Evolutionary conservation across 53 echinoderm and acorn worm genomes (phyloP).

Genomic region (Crossaster papposus): DNA sequence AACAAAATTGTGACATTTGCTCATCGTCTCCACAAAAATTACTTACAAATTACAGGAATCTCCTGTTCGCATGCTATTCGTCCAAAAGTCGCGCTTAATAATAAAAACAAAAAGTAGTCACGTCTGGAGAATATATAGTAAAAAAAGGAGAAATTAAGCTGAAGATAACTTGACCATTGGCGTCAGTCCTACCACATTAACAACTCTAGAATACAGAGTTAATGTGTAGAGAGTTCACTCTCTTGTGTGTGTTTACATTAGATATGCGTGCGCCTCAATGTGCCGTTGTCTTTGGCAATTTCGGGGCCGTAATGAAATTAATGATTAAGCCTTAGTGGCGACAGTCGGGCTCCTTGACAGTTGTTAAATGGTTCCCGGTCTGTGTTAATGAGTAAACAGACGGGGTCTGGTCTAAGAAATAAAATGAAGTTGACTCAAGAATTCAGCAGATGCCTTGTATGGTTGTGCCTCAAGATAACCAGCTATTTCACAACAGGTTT

Average conservation of each 20-base stretch:
- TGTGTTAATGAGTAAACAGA: constrained; percentile 53
- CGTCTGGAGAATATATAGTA: not conserved
- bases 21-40: not conserved
- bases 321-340: constrained; percentile 46
- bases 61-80: not conserved
- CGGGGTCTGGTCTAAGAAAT: not conserved
- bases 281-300: constrained; percentile 25
- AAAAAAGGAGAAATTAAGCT: not conserved
- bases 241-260: not conserved
- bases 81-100: not conserved
- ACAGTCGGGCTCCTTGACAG: not conserved
- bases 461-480: not conserved
- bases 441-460: not conserved
- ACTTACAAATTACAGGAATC: not conserved
- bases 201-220: not conserved
- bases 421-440: not conserved
- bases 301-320: constrained; percentile 45
- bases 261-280: not conserved
- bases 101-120: not conserved
- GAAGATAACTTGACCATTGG: not conserved
- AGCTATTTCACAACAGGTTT: no score
- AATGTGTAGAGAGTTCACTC: constrained; percentile 10
- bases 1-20: not conserved
- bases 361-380: constrained; percentile 27
- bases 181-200: constrained; percentile 3